Evolutionary conservation across 2,888 invertebrate genomes (phyloP), one percentile per base, ranked within the genome.

Genomic region (Cetonia aurata): DNA sequence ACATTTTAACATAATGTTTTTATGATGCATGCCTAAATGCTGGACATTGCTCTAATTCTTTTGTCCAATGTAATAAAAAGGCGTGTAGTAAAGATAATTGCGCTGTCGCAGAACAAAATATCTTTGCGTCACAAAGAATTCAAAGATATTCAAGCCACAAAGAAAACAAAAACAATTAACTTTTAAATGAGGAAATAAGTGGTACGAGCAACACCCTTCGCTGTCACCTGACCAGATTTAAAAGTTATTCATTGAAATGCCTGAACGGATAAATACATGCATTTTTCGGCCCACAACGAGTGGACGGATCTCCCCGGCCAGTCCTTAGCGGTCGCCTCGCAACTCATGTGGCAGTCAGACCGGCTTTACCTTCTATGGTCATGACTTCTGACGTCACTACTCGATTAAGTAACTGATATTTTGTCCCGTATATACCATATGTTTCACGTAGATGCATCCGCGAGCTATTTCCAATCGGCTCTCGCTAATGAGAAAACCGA

Each of bases 321-420:
- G 62, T 62, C 62, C 62, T 67, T 67, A 44, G 67, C 67, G 13
- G 25, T 46, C 55, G 55, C 67, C 55, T 67, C 46, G 37, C 42
- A 25, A 55, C 44, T 62, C 69, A 69, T 55, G 62, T 44, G 48
- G 65, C 62, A 48, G 69, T 69, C 52, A 52, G 65, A 67, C 56
- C 67, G 56, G 59, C 68, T 72, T 74, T 71, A 70, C 74, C 74
- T 70, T 74, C 50, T 74, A 74, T 74, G 74, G 74, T 71, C 70
- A 72, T 74, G 65, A 55, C 69, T 42, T 67, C 52, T 74, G 74
- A 74, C 74, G 74, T 74, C 74, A 72, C 57, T 57, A 71, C 69
- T 52, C 53, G 65, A 70, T 71, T 72, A 71, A 71, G 71, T 71
- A 74, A 74, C 71, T 69, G 60, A 71, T 68, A 74, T 68, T 71